phyloP scores from a whole-genome alignment of 2,113 vertebrate species.

The Sorex fumeus region DNA sequence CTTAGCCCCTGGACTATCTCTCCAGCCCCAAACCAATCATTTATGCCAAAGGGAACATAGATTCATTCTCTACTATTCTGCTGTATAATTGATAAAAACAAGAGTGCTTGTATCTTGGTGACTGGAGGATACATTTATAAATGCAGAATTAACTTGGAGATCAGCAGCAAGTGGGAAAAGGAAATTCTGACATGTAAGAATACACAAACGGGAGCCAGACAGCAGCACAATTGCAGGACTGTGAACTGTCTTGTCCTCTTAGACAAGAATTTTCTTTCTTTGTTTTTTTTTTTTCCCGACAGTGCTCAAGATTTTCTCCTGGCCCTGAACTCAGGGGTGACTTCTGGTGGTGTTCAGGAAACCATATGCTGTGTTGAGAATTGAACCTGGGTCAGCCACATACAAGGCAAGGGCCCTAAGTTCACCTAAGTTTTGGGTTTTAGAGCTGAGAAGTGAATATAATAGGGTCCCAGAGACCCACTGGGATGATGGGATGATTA shows the following conservation, averaged over 20 bases:
- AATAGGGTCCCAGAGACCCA: neutral
- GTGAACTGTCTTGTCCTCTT: too few relatives aligned
- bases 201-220: neutral
- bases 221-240: neutral
- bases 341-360: too few relatives aligned
- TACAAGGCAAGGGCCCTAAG: too few relatives aligned
- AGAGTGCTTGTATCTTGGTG: neutral
- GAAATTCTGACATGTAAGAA: neutral
- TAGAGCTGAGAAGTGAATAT: constrained; percentile 18
- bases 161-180: neutral
- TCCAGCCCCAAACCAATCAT: neutral
- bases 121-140: neutral
- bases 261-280: too few relatives aligned
- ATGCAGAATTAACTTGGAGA: neutral
- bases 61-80: neutral
- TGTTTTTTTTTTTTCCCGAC: too few relatives aligned
- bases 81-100: too few relatives aligned
- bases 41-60: neutral
- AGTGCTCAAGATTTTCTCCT: too few relatives aligned
- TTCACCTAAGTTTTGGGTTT: constrained; percentile 14
- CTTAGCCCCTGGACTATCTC: too few relatives aligned
- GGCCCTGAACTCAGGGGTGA: too few relatives aligned
- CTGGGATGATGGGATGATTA: neutral
- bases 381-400: too few relatives aligned
- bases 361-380: too few relatives aligned